These are phyloP conservation scores for Campopleginae sp. DNA, from an alignment of 2,888 invertebrate genomes.

Conservation along the genomic window DNA sequence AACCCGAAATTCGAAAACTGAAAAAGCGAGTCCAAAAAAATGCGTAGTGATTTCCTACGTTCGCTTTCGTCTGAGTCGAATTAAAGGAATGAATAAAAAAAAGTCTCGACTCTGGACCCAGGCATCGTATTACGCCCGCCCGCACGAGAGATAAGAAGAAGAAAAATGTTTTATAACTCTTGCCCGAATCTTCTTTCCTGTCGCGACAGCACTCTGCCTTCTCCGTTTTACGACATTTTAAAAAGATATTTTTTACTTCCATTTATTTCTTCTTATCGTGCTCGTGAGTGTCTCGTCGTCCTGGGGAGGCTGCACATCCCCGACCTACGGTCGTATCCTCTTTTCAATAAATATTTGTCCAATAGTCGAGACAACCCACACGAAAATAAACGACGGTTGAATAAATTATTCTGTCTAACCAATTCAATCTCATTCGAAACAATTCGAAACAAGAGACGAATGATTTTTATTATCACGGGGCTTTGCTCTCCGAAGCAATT, in stretches of 20 bases:
- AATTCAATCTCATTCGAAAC: not conserved
- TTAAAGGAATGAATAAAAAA: conserved; percentile 1
- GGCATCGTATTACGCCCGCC: conserved; percentile 52
- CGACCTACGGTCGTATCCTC: conserved; percentile 25
- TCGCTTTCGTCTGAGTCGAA: conserved; percentile 10
- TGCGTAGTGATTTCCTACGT: not conserved
- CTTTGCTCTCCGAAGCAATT: not conserved
- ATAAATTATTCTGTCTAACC: not conserved
- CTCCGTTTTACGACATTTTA: conserved; percentile 55
- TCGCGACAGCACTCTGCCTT: conserved; percentile 60
- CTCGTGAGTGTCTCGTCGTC: conserved; percentile 26
- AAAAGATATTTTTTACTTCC: conserved; percentile 52
- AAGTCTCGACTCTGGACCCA: not conserved
- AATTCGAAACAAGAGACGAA: not conserved
- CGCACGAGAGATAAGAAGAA: conserved; percentile 51
- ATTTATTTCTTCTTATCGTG: conserved; percentile 39
- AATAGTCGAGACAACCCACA: conserved; percentile 18
- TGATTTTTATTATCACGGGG: not conserved
- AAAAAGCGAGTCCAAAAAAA: not conserved
- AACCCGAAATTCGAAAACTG: not conserved
- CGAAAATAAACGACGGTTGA: not conserved
- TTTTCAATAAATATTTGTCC: conserved; percentile 51
- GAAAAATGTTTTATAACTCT: conserved; percentile 64
- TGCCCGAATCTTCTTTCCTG: conserved; percentile 57
- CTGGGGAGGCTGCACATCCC: not conserved